Evolutionary conservation across 2,888 invertebrate genomes (phyloP).

Genomic region (Tenthredo distinguenda): DNA sequence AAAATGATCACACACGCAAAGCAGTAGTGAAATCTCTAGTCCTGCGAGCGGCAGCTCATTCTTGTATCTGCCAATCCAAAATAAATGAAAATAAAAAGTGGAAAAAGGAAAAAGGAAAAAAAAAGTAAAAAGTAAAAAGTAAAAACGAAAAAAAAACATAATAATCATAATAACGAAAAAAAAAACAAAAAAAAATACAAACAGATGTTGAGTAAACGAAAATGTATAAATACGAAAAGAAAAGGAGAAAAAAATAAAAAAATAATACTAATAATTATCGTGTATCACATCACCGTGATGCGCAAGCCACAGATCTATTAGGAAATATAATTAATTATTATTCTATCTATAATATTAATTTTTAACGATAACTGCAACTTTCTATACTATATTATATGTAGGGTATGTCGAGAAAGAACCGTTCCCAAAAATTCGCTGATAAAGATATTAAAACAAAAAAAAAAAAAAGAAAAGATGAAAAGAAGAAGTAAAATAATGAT

Average conservation of each 20-base stretch:
- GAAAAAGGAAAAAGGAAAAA: slow-evolving; percentile 59
- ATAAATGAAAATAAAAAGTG: slow-evolving; percentile 62
- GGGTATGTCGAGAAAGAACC: slow-evolving; percentile 51
- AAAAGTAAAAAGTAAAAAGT: slow-evolving; percentile 58
- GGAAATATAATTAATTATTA: slow-evolving; percentile 55
- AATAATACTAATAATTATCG: slow-evolving; percentile 42
- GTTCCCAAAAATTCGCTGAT: slow-evolving; percentile 61
- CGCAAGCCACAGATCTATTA: slow-evolving; percentile 62
- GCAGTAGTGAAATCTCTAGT: slow-evolving; percentile 78
- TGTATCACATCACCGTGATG: slow-evolving; percentile 49
- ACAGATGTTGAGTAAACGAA: slow-evolving; percentile 55
- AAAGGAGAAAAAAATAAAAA: slow-evolving; percentile 8
- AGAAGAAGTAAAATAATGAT: slow-evolving; percentile 22
- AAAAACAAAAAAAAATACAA: slow-evolving; percentile 52
- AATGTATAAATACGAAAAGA: slow-evolving; percentile 50
- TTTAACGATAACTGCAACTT: slow-evolving; percentile 33
- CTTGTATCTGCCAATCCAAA: slow-evolving; percentile 73
- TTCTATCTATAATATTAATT: slow-evolving; percentile 37
- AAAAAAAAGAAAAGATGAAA: slow-evolving; percentile 12
- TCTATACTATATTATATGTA: slow-evolving; percentile 38
- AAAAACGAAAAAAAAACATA: slow-evolving; percentile 54
- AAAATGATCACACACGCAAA: slow-evolving; percentile 62
- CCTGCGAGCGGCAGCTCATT: slow-evolving; percentile 75
- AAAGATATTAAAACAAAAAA: slow-evolving; percentile 46
- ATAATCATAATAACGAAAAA: slow-evolving; percentile 57